Evolutionary conservation across 1,140 invertebrate genomes (phyloP).

Genomic region (Kradibia gibbosae): DNA sequence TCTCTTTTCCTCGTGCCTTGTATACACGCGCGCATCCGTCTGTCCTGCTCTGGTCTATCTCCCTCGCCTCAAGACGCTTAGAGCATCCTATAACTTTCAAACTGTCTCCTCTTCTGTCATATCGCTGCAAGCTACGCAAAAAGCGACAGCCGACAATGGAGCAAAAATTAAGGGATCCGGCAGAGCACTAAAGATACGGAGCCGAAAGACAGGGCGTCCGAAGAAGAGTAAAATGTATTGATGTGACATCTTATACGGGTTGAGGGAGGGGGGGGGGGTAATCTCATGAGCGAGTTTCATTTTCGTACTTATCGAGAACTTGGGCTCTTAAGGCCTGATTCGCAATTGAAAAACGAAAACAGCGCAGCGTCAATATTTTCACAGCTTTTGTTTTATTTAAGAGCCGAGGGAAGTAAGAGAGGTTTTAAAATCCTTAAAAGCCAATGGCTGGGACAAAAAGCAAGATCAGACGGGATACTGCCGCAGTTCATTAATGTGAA

Average conservation of each 20-base stretch:
- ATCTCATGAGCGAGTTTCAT: conserved; percentile 42
- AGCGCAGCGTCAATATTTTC: neutral
- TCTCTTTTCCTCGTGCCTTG: no score
- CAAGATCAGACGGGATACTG: neutral
- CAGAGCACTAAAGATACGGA: neutral
- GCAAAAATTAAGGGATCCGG: neutral
- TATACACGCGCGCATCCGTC: no score
- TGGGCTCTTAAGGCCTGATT: neutral
- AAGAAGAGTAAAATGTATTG: neutral
- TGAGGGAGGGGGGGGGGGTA: no score
- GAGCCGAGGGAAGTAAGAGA: neutral
- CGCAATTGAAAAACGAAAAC: neutral
- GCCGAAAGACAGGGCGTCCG: no score
- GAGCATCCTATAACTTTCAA: conserved; percentile 50
- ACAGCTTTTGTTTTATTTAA: neutral
- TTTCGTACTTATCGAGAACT: conserved; percentile 46
- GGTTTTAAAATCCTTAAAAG: neutral
- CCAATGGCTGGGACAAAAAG: neutral
- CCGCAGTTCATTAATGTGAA: conserved; percentile 50
- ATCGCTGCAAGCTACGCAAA: neutral
- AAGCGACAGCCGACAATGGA: neutral
- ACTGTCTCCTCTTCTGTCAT: conserved; percentile 44
- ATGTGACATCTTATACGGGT: conserved; percentile 33
- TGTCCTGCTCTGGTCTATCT: neutral
- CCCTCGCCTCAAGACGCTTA: conserved; percentile 29